Percentiles rank a stretch among this genome's conserved stretches.
phyloP scores from a whole-genome alignment of 2,797 vertebrate species.

The Poecilia wingei region DNA sequence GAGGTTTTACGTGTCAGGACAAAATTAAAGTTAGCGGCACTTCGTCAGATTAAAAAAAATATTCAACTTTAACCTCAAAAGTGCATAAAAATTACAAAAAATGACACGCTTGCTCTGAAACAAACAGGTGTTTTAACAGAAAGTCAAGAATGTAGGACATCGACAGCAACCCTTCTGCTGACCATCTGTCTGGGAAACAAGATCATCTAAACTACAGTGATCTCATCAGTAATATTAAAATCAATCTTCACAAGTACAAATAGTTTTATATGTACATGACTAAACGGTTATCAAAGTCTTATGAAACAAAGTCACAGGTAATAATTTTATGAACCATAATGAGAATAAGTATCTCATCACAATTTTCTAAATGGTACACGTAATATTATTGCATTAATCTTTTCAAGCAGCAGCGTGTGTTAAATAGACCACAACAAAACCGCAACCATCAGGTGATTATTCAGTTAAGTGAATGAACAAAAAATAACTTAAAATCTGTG shows the following conservation, averaged over 20 bases:
- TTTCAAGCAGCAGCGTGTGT: not conserved
- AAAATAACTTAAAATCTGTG: not conserved
- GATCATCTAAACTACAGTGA: not conserved
- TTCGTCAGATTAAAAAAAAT: not conserved
- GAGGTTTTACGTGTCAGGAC: not conserved
- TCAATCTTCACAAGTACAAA: too few species aligned
- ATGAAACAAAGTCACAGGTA: not conserved
- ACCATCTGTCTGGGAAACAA: not conserved
- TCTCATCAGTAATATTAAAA: conserved; percentile 2
- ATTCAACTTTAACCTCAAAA: not conserved
- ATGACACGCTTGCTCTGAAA: not conserved
- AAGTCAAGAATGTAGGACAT: not conserved
- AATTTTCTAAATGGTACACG: not conserved
- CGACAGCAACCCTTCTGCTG: not conserved
- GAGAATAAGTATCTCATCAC: not conserved
- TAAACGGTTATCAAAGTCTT: not conserved
- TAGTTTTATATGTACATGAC: not conserved
- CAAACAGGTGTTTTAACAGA: not conserved
- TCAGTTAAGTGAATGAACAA: not conserved
- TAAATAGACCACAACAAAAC: not conserved
- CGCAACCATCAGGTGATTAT: not conserved
- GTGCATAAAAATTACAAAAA: not conserved
- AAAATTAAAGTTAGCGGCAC: not conserved
- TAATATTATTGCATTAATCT: not conserved
- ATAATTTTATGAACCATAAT: not conserved